Conservation (phyloP, 2,113 vertebrate species). For the Sapajus apella region DNA sequence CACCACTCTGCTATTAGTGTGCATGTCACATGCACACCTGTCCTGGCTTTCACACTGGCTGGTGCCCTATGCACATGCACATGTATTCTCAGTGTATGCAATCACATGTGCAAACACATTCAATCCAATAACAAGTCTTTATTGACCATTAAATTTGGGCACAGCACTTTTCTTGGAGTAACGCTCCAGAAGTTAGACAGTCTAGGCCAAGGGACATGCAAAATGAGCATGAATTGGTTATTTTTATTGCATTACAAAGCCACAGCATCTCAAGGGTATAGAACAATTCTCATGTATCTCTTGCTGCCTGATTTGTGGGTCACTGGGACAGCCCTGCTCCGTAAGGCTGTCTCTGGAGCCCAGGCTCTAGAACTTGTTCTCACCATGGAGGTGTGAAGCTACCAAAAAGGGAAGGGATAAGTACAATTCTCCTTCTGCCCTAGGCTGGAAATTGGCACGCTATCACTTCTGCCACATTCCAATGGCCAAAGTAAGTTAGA, state of each 20-base stretch:
- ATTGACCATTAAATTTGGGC: not conserved
- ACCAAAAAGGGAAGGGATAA: not conserved
- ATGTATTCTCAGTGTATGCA: not conserved
- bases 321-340: not conserved
- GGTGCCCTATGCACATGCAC: no score
- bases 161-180: not conserved
- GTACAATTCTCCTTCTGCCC: not conserved
- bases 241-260: not conserved
- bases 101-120: not conserved
- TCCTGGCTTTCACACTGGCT: not conserved
- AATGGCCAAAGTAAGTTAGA: not conserved
- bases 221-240: not conserved
- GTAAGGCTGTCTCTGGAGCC: not conserved
- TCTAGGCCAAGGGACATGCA: not conserved
- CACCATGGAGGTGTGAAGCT: not conserved
- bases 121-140: not conserved
- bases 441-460: not conserved
- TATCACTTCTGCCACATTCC: not conserved
- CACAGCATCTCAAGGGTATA: not conserved
- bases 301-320: not conserved
- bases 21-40: rapidly evolving
- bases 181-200: not conserved
- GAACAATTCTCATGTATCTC: not conserved
- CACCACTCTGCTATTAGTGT: not conserved
- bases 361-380: not conserved